Conservation (phyloP, 1,140 invertebrate genomes). For the Calosoma granatense region DNA sequence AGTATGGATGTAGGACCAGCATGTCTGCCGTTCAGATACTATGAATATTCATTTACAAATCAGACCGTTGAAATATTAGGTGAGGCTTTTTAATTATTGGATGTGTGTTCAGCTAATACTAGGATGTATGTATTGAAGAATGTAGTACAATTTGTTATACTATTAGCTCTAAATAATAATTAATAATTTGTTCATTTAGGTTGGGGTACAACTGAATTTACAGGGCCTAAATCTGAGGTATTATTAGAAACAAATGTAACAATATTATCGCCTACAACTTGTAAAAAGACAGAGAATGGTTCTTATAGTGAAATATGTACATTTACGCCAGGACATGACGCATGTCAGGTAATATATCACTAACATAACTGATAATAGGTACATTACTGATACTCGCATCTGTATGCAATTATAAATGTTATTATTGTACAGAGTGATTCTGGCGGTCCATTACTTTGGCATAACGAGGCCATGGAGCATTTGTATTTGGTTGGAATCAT, state of each 20-base stretch:
- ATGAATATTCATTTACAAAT: constrained; percentile 35
- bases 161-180: too few relatives aligned
- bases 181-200: constrained; percentile 37
- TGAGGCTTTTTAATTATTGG: too few relatives aligned
- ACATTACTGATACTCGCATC: too few relatives aligned
- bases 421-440: constrained; percentile 46
- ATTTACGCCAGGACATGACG: constrained; percentile 46
- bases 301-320: constrained; percentile 56
- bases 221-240: constrained; percentile 41
- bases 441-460: constrained; percentile 54
- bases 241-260: constrained; percentile 48
- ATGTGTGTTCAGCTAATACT: too few relatives aligned
- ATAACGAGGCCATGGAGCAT: constrained; percentile 35
- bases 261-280: constrained; percentile 43
- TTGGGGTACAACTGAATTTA: constrained; percentile 50
- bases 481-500: constrained; percentile 44
- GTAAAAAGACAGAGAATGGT: constrained; percentile 28
- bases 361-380: too few relatives aligned
- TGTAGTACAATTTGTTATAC: too few relatives aligned
- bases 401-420: too few relatives aligned
- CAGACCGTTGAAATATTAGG: constrained; percentile 41
- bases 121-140: too few relatives aligned
- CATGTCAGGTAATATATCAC: constrained; percentile 57
- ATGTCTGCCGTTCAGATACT: constrained; percentile 53
- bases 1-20: constrained; percentile 45